These are phyloP conservation scores for Falcaria lacertinaria DNA, from an alignment of 2,888 invertebrate genomes.

Conservation along the genomic window DNA sequence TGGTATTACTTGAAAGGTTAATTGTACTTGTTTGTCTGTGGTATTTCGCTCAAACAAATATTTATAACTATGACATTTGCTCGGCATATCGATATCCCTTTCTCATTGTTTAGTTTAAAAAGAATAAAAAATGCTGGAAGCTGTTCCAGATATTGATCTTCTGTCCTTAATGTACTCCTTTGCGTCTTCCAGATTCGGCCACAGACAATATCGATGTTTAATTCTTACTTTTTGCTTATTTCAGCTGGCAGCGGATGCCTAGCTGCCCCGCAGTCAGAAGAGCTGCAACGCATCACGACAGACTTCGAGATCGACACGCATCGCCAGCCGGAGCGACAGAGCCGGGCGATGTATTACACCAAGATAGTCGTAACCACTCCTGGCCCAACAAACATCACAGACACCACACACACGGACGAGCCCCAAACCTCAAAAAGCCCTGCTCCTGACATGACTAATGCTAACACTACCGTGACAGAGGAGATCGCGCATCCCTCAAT, in stretches of 20 bases:
- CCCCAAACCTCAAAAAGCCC: constrained; percentile 20
- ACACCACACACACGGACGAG: constrained; percentile 24
- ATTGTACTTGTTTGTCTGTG: too few relatives aligned
- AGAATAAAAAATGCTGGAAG: too few relatives aligned
- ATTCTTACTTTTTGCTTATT: constrained; percentile 27
- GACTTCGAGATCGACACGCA: constrained; percentile 37
- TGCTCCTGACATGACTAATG: constrained; percentile 20
- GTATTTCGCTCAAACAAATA: too few relatives aligned
- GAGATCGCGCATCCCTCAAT: constrained; percentile 38
- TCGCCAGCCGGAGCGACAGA: constrained; percentile 47
- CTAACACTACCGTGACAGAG: constrained; percentile 2
- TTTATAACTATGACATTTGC: too few relatives aligned
- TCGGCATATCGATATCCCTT: too few relatives aligned
- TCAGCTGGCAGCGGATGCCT: constrained; percentile 50
- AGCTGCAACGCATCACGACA: constrained; percentile 44
- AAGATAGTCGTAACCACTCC: constrained; percentile 45
- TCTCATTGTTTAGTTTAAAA: too few relatives aligned
- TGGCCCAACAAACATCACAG: constrained; percentile 34
- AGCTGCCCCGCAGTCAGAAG: constrained; percentile 63
- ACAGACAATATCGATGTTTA: constrained; percentile 6
- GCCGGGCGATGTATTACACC: constrained; percentile 64
- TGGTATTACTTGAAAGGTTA: too few relatives aligned
- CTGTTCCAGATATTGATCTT: too few relatives aligned
- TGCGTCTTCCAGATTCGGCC: too few relatives aligned
- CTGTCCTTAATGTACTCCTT: too few relatives aligned